These are phyloP conservation scores for Alosa alosa DNA, from an alignment of 2,113 vertebrate genomes.

Conservation along the genomic window DNA sequence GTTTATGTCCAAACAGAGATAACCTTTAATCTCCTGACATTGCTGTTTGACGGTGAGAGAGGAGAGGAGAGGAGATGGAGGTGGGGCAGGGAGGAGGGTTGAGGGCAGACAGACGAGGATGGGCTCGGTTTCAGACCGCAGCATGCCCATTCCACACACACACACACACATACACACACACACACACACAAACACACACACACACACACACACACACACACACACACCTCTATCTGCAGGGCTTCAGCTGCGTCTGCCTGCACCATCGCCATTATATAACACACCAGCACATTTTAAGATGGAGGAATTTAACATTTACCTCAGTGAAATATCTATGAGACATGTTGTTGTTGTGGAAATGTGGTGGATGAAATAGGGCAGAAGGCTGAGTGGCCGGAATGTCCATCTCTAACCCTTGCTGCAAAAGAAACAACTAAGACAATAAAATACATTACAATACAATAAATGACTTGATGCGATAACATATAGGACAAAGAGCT, in stretches of 20 bases:
- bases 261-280: neutral
- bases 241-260: neutral
- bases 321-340: neutral
- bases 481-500: too few relatives aligned
- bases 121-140: neutral
- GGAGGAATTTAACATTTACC: neutral
- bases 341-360: neutral
- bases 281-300: neutral
- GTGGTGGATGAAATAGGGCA: neutral
- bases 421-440: too few relatives aligned
- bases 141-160: neutral
- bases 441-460: too few relatives aligned
- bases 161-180: too few relatives aligned
- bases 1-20: conserved; percentile 9
- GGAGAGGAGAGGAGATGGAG: neutral
- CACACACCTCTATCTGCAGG: neutral
- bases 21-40: neutral
- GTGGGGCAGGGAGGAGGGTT: neutral
- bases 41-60: neutral
- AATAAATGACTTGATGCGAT: too few relatives aligned
- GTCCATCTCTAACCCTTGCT: too few relatives aligned
- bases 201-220: too few relatives aligned
- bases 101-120: neutral
- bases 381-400: too few relatives aligned
- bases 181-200: too few relatives aligned